A percentile compares a stretch with the other conserved stretches of the same genome.
phyloP scores from a whole-genome alignment of 2,113 vertebrate genomes.

The Scatophagus argus region DNA sequence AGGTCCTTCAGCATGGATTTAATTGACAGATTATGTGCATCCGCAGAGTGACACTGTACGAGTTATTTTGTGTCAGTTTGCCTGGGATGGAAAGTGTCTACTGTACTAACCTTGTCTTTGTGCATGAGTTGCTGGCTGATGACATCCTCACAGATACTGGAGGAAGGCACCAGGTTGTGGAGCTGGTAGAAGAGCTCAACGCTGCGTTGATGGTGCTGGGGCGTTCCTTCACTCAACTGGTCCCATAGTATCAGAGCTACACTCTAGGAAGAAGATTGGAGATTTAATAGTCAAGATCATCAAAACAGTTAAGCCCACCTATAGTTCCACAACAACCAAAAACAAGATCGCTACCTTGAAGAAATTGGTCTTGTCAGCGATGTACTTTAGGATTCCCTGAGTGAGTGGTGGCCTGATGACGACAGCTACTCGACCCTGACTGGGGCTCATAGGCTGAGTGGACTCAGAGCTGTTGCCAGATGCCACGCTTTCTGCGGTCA shows the following conservation, averaged over 20 bases:
- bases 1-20: slow-evolving; percentile 8
- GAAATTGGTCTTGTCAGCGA: slow-evolving; percentile 95
- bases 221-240: slow-evolving; percentile 92
- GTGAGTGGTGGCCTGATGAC: slow-evolving; percentile 97
- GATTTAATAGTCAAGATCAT: neutral
- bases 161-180: slow-evolving; percentile 96
- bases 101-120: slow-evolving; percentile 90
- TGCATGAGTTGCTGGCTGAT: slow-evolving; percentile 98
- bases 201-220: slow-evolving; percentile 97
- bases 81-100: neutral
- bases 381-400: slow-evolving; percentile 93
- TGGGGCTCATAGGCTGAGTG: slow-evolving; percentile 92
- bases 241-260: slow-evolving; percentile 95
- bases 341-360: slow-evolving; percentile 88
- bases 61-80: neutral
- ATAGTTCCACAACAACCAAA: neutral
- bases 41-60: neutral
- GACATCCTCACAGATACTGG: slow-evolving; percentile 98
- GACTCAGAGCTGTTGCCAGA: slow-evolving; percentile 83
- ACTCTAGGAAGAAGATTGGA: slow-evolving; percentile 77
- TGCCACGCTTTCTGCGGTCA: slow-evolving; percentile 89
- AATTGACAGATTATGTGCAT: neutral
- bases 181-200: slow-evolving; percentile 98
- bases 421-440: slow-evolving; percentile 96
- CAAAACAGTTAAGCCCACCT: neutral